Evolutionary conservation across 2,113 vertebrate genomes (phyloP), one percentile per base, ranked within the genome.

Genomic region (Arvicanthis niloticus): DNA sequence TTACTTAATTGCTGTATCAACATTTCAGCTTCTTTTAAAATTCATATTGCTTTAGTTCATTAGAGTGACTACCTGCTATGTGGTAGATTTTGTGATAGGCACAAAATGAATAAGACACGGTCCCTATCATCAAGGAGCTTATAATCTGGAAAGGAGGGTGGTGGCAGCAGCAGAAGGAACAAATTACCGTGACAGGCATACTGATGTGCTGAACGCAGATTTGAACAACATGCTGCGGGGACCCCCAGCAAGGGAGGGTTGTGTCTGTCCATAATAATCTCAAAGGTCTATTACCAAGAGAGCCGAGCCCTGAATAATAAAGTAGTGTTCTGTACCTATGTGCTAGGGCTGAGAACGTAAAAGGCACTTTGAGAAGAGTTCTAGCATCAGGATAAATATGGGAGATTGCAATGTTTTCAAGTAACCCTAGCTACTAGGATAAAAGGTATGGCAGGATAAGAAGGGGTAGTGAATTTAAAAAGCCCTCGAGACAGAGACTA

Each of bases 31-130:
- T 93, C 81, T 89, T 94, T 97, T 97, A 91, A 84, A 97, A 96
- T 89, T 97, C 65, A 48, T 92, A 82, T 68, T 34, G 16, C 95
- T 98, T 94, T 94, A 97, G 96, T 97, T 94, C 34, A 84, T 92
- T 94, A 97, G 91, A 92, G 29, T 96, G 91, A 96, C 89, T 97
- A 86, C 76, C 85, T 98, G 77, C 60, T 96, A 96, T 89, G 86
- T 97, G 65, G 48, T 96, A 97, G 96, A 84, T 92, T 97, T 13
- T 95, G 51, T 94, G 81, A 92, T 96, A 97, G 96, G 78, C 89
- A 94, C 78, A 97, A 97, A 97, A 98, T 98, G 97, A 98, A 98
- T 98, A 98, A 98, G 97, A 98, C 97, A 98, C 97, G 97, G 97
- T 98, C 97, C 97, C 97, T 94, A 1, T 96, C 51, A 95, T 91